phyloP scores from a whole-genome alignment of 2,888 invertebrate species.

The Platycheirus albimanus region DNA sequence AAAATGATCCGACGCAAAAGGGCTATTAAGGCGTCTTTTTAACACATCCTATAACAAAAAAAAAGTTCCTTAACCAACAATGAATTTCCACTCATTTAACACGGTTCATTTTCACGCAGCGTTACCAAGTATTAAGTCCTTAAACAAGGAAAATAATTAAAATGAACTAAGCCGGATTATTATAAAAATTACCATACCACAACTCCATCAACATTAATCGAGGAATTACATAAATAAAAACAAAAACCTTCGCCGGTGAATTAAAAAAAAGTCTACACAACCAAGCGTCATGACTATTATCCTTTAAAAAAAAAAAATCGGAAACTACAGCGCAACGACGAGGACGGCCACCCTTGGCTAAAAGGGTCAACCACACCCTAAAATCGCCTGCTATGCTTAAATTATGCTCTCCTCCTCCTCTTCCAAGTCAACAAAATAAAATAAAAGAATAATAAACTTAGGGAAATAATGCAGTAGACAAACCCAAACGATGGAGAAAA shows the following conservation, averaged over 20 bases:
- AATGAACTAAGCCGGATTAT: too few species aligned
- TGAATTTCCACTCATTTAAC: too few species aligned
- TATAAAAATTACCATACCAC: slow-evolving; percentile 51
- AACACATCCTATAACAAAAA: too few species aligned
- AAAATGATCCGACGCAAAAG: too few species aligned
- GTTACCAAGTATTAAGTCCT: too few species aligned
- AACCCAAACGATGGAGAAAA: slow-evolving; percentile 29
- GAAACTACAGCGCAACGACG: slow-evolving; percentile 1
- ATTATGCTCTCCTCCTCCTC: slow-evolving; percentile 37
- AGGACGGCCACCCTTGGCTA: slow-evolving; percentile 45
- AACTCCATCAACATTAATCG: not conserved
- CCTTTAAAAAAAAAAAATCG: too few species aligned
- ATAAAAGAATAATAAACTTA: slow-evolving; percentile 23
- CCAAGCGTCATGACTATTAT: slow-evolving; percentile 59
- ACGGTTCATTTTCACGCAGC: too few species aligned
- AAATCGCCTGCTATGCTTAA: slow-evolving; percentile 61
- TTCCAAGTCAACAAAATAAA: slow-evolving; percentile 17
- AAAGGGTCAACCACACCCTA: slow-evolving; percentile 70
- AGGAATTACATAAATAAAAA: slow-evolving; percentile 11
- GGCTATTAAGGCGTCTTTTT: too few species aligned
- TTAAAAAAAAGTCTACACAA: slow-evolving; percentile 63
- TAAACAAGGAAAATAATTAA: too few species aligned
- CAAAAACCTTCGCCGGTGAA: slow-evolving; percentile 44
- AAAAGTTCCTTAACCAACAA: too few species aligned
- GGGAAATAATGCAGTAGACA: slow-evolving; percentile 25